Evolutionary conservation across 2,113 vertebrate species (phyloP), one percentile per base, ranked within the genome.

Genomic region (Macrotus californicus): DNA sequence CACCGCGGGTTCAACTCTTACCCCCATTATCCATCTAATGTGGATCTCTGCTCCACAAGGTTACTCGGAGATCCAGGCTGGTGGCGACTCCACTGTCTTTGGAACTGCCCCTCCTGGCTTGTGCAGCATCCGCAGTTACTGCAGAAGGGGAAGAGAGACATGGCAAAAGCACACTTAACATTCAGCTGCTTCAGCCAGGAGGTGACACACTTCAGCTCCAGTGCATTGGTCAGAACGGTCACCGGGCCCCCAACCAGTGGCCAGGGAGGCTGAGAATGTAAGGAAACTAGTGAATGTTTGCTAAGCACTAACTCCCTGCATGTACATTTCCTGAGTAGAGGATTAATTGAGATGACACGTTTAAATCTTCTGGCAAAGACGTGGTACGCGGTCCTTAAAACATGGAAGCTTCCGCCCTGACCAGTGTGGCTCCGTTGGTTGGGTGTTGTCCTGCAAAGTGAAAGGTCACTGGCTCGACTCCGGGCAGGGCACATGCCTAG

Each of bases 21-120:
- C 41, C 31, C 14, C 3, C 0, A 0, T 36, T 7, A 1, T 70
- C 39, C 3, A 13, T 52, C 31, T 8, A 9, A n/a, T 5, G 0
- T 4, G 52, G 31, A 12, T 16, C 26, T 73, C 52, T 29, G 82
- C 34, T 89, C 64, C 75, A 52, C 61, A 0, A 0, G 0, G 61
- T 77, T 2, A 15, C 39, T 19, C 52, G 31, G 73, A 67, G 84
- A 14, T 31, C 59, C 54, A n/a, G 67, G 46, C 34, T 18, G 87
- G 52, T 18, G 56, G 91, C 6, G 21, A 81, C 39, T 9, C 14
- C 4, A 1, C 59, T 0, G 0, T 81, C 39, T 46, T 21, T 54
- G 18, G 46, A 48, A 50, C 18, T 26, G 43, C 5, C 7, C 24
- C 31, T 90, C 48, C 72, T 48, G 31, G 54, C 56, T 52, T 21